Conservation (phyloP, 2,888 invertebrate species). For the Stenoptilia bipunctidactyla region DNA sequence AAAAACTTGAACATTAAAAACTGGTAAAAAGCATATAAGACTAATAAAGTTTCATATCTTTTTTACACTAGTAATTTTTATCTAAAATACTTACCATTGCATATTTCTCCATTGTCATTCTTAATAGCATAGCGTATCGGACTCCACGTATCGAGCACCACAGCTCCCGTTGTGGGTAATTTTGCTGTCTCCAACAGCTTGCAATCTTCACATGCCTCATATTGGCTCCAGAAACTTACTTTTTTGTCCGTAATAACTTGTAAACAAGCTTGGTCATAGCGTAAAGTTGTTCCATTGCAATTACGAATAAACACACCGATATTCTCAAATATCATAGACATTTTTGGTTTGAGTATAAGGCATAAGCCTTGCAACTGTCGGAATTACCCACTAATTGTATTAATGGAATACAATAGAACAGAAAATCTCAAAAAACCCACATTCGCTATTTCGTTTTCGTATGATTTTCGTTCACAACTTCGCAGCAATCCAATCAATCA, state of each 20-base stretch:
- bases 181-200: slow-evolving; percentile 28
- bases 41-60: no score
- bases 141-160: slow-evolving; percentile 41
- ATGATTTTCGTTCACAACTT: no score
- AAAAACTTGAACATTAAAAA: no score
- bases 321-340: slow-evolving; percentile 50
- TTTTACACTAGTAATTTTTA: no score
- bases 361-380: neutral
- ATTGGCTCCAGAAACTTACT: slow-evolving; percentile 52
- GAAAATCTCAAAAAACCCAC: slow-evolving; percentile 22
- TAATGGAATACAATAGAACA: slow-evolving; percentile 21
- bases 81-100: slow-evolving; percentile 46
- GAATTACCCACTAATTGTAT: slow-evolving; percentile 6
- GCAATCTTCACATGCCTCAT: slow-evolving; percentile 57
- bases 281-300: slow-evolving; percentile 39
- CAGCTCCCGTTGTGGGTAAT: slow-evolving; percentile 23
- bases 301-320: slow-evolving; percentile 43
- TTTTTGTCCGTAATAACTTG: slow-evolving; percentile 36
- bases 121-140: slow-evolving; percentile 39
- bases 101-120: slow-evolving; percentile 34
- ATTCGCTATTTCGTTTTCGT: no score
- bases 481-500: no score
- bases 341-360: slow-evolving; percentile 19
- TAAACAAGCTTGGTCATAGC: slow-evolving; percentile 58
- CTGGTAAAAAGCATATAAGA: no score